These are phyloP conservation scores for pig (Sus scrofa) DNA, from an alignment of 2,113 vertebrate species.

Conservation along the genomic window T2T-Sscrofa CM000816.6:65683001-65683500, in stretches of 20 bases:
- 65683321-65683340: not conserved
- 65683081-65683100: not conserved
- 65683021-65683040: not conserved
- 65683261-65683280: not conserved
- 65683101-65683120: not conserved
- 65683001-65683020: not conserved
- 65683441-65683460: not conserved
- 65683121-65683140: not conserved
- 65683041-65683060: not conserved
- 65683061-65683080: not conserved
- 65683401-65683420: not conserved
- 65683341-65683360: too few relatives aligned
- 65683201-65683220: too few relatives aligned
- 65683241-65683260: not conserved
- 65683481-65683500: not conserved
- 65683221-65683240: not conserved
- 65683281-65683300: not conserved
- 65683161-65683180: not conserved
- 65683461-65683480: not conserved
- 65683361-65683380: not conserved
- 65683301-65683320: not conserved
- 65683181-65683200: not conserved
- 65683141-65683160: not conserved
- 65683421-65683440: not conserved
- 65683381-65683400: not conserved